Base-by-base conservation (phyloP, 2,888 invertebrate species). In the Endotricha flammealis region DNA sequence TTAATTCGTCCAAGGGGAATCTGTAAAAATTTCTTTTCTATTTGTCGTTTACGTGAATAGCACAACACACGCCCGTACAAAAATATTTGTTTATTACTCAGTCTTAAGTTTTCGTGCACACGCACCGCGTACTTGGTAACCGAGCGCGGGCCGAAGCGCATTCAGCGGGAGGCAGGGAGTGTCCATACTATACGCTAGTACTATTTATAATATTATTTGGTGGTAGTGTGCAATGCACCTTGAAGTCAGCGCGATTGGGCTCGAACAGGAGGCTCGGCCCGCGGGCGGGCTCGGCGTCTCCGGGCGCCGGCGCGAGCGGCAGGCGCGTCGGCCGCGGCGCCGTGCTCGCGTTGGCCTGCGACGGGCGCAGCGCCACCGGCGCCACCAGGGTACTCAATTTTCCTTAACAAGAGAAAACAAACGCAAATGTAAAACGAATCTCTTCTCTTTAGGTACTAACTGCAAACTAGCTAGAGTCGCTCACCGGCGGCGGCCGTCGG, bases 221-320 rank as follows among this genome's bases (percentile, higher is more conserved):
- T n/a, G 8, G 23, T 8, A 23, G 23, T 23, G 3, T 23, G 3
- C 17, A 13, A 16, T 33, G 7, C 49, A 79, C 79, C 67, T 64
- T 74, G 41, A 79, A 79, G 43, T 80, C 80, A 0, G 77, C 60
- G n/a, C 79, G 66, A 45, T 77, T 73, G 7, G 79, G 79, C 38
- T 80, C 80, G 36, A 71, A 79, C n/a, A n/a, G n/a, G n/a, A n/a
- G n/a, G n/a, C 33, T 75, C 75, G 27, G 45, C 20, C 9, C 14
- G 22, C 10, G 9, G 39, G 12, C 12, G 29, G 12, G 22, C 8
- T 12, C 28, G 22, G 16, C n/a, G 35, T 11, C 14, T 28, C 10
- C 17, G 4, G 23, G 16, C 9, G 12, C 27, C 16, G 8, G 29
- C 17, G 41, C 14, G 33, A 14, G 33, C 31, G 23, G 5, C 13